Percentiles rank a stretch among this genome's conserved stretches.
These are phyloP conservation scores for Campylomormyrus tamandua DNA, from an alignment of 2,113 vertebrate genomes.

Conservation along the genomic window DNA sequence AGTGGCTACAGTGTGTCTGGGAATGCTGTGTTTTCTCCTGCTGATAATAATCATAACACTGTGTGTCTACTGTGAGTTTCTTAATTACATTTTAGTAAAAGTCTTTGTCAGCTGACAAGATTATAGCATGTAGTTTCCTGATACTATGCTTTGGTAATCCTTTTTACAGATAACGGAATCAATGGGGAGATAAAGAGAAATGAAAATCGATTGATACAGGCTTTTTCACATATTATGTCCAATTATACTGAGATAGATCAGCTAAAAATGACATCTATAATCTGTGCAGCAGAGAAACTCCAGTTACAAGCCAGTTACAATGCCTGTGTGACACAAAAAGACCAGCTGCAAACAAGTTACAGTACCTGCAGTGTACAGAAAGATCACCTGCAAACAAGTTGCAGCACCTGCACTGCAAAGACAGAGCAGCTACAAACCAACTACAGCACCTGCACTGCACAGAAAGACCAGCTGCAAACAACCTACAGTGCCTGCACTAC, in stretches of 20 bases:
- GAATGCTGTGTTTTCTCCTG: not conserved
- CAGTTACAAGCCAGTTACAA: not conserved
- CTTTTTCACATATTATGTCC: not conserved
- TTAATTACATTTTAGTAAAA: not conserved
- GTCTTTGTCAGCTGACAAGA: not conserved
- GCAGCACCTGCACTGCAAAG: not conserved
- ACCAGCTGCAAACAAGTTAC: not conserved
- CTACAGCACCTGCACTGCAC: not conserved
- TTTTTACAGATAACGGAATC: not conserved
- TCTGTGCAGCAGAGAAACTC: not conserved
- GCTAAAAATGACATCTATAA: not conserved
- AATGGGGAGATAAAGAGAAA: not conserved
- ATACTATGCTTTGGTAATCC: not conserved
- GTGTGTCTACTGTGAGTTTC: not conserved
- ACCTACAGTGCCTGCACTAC: not conserved
- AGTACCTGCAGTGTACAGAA: not conserved
- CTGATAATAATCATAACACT: not conserved
- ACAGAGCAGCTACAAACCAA: not conserved
- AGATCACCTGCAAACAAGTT: not conserved
- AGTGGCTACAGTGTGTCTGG: not conserved
- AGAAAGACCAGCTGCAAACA: not conserved
- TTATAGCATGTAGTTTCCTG: not conserved
- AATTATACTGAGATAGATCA: not conserved
- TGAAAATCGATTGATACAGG: not conserved
- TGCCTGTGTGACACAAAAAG: not conserved